Evolutionary conservation across 1,140 invertebrate species (phyloP).

Genomic region (Drosophila repletoides): DNA sequence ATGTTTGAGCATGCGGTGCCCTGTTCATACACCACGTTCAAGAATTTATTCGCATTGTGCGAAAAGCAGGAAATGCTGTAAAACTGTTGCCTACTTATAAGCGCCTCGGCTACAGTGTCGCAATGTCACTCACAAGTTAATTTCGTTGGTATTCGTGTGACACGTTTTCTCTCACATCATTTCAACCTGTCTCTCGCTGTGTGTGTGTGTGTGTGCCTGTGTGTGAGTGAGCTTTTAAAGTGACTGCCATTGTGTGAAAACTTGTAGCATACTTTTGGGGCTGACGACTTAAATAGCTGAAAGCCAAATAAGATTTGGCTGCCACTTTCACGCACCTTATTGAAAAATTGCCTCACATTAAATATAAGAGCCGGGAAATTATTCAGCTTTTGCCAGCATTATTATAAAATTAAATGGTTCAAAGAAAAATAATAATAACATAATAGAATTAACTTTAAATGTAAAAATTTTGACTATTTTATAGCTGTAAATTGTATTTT

Average conservation of each 20-base stretch:
- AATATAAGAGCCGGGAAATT: not conserved
- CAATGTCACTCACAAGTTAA: slow-evolving; percentile 70
- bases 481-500: too few relatives aligned
- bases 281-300: slow-evolving; percentile 5
- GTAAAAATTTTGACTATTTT: too few relatives aligned
- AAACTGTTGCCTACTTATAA: slow-evolving; percentile 63
- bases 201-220: slow-evolving; percentile 5
- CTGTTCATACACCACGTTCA: slow-evolving; percentile 13
- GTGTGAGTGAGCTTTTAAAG: slow-evolving; percentile 47
- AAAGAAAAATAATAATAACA: not conserved
- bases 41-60: slow-evolving; percentile 23
- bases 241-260: slow-evolving; percentile 18
- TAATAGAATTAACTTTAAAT: too few relatives aligned
- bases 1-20: not conserved
- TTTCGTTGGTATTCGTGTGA: slow-evolving; percentile 51
- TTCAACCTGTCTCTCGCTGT: not conserved
- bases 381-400: slow-evolving; percentile 13
- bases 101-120: slow-evolving; percentile 22
- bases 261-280: slow-evolving; percentile 28
- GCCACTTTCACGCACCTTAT: slow-evolving; percentile 9
- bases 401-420: too few relatives aligned
- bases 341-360: slow-evolving; percentile 8
- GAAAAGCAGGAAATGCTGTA: slow-evolving; percentile 24
- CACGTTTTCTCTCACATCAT: slow-evolving; percentile 34
- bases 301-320: slow-evolving; percentile 5